These are phyloP conservation scores for Eledona agricola DNA, from an alignment of 2,888 invertebrate genomes.

Conservation along the genomic window DNA sequence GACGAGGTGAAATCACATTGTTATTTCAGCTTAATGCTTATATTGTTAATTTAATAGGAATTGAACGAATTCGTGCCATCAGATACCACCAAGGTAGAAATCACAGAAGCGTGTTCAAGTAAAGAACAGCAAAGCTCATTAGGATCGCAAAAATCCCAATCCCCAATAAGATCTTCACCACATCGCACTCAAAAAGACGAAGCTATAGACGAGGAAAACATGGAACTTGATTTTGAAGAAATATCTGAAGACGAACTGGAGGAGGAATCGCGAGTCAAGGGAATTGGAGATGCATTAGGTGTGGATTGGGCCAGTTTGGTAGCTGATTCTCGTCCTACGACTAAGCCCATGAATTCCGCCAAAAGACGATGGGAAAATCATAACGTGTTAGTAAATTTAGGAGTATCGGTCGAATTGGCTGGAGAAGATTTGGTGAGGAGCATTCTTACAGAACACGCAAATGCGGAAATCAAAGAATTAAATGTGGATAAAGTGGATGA, in stretches of 20 bases:
- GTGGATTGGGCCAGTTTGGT: constrained; percentile 94
- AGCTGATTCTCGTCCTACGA: constrained; percentile 74
- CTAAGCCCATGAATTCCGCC: constrained; percentile 65
- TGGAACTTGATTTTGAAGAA: constrained; percentile 86
- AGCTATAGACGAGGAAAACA: constrained; percentile 75
- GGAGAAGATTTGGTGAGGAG: constrained; percentile 70
- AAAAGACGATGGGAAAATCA: constrained; percentile 84
- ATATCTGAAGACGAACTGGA: constrained; percentile 91
- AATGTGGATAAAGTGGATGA: constrained; percentile 39
- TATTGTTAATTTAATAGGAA: no score
- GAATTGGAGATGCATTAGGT: constrained; percentile 91
- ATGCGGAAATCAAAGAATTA: constrained; percentile 51
- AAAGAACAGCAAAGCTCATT: constrained; percentile 50
- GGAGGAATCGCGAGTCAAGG: constrained; percentile 77
- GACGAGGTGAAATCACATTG: no score
- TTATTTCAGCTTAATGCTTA: no score
- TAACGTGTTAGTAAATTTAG: constrained; percentile 80
- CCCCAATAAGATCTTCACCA: constrained; percentile 48
- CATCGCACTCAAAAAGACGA: constrained; percentile 59
- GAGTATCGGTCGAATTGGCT: constrained; percentile 81
- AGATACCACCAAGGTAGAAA: constrained; percentile 47
- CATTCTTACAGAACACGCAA: constrained; percentile 59
- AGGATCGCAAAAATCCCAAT: constrained; percentile 52
- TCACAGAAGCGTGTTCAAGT: constrained; percentile 48
- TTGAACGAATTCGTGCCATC: constrained; percentile 44